These are phyloP conservation scores for Triops longicaudatus DNA, from an alignment of 1,140 invertebrate species.

Conservation along the genomic window DNA sequence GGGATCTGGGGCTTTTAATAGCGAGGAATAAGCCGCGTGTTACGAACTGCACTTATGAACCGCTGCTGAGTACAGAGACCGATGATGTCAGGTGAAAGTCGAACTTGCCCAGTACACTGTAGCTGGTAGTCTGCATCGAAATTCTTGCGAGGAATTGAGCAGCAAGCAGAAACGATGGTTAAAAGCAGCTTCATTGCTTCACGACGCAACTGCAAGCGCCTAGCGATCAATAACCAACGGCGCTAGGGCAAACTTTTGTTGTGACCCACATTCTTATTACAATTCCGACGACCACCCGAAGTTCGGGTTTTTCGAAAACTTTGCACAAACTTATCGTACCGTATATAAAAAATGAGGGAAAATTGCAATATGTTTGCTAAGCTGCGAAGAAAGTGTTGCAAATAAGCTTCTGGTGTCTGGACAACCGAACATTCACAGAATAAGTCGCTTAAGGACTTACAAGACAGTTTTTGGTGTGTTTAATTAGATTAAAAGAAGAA, in stretches of 20 bases:
- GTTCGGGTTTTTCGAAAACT: neutral
- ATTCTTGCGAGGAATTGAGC: neutral
- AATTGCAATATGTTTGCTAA: no score
- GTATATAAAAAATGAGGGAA: neutral
- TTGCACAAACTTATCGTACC: neutral
- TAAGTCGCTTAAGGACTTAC: no score
- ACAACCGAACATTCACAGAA: no score
- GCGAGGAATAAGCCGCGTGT: no score
- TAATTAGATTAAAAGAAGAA: no score
- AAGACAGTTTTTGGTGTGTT: no score
- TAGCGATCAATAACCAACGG: neutral
- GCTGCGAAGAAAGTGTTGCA: no score
- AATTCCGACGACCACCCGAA: neutral
- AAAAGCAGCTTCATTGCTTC: neutral
- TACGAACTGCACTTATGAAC: neutral
- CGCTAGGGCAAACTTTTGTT: neutral
- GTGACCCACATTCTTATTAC: neutral
- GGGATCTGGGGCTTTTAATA: no score
- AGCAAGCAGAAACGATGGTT: neutral
- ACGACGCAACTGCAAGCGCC: slow-evolving; percentile 2
- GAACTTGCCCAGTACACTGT: neutral
- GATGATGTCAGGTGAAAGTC: neutral
- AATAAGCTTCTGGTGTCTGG: no score
- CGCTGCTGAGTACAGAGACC: neutral
- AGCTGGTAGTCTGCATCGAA: neutral